Conservation (phyloP, 2,797 vertebrate genomes). For the Sternarchorhynchus goeldii region DNA sequence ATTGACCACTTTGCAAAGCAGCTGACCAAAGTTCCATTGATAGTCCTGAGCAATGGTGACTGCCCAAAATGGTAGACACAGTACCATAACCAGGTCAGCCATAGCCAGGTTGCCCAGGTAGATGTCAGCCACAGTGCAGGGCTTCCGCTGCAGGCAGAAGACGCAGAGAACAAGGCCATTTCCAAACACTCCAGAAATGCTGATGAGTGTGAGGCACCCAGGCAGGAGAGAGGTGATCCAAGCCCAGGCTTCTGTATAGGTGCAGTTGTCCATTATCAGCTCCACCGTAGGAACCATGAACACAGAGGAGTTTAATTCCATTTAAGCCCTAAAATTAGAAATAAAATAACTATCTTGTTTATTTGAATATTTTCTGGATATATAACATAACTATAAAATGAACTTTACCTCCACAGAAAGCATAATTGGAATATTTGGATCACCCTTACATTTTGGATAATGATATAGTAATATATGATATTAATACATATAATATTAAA, state of each 20-base stretch:
- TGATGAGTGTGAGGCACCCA: constrained; percentile 78
- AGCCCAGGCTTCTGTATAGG: constrained; percentile 59
- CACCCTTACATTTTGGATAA: too few species aligned
- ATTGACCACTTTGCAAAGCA: constrained; percentile 80
- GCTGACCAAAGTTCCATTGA: constrained; percentile 81
- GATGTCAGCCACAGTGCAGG: constrained; percentile 83
- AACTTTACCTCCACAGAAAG: too few species aligned
- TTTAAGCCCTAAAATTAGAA: constrained; percentile 49
- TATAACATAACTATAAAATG: too few species aligned
- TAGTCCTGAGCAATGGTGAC: constrained; percentile 74
- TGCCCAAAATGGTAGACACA: constrained; percentile 86
- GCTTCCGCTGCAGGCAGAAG: constrained; percentile 79
- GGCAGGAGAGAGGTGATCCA: constrained; percentile 76
- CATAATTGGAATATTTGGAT: too few species aligned
- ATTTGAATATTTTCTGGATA: neutral
- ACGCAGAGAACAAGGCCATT: constrained; percentile 82
- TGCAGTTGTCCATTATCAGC: constrained; percentile 56
- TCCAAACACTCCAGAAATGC: constrained; percentile 74
- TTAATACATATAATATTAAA: too few species aligned
- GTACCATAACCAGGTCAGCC: constrained; percentile 81
- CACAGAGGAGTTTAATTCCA: constrained; percentile 57
- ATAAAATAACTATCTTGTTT: neutral
- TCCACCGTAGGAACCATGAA: constrained; percentile 20
- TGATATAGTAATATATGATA: too few species aligned
- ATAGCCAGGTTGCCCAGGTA: constrained; percentile 85